Evolutionary conservation across 2,888 invertebrate species (phyloP), one percentile per base, ranked within the genome.

Genomic region (Eurois occulta): DNA sequence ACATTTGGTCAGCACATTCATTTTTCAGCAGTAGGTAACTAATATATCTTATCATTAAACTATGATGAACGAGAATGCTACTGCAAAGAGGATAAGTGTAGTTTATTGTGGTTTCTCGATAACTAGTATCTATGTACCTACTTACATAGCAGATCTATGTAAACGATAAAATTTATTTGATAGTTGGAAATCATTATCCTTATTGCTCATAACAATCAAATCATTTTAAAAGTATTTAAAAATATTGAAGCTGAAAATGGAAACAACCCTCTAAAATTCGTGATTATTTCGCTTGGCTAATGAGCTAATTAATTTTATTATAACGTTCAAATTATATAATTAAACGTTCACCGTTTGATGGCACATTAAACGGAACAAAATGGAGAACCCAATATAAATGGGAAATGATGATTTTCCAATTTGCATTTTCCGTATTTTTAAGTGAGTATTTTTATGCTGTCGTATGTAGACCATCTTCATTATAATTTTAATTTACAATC

Each of bases 371-470:
- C 38, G n/a, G 16, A 58, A 35, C n/a, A 65, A 77, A 75, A 66
- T 67, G n/a, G 62, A 64, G 21, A 55, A 66, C 18, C n/a, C 28
- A 72, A 65, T 60, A 38, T 73, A 35, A 78, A 75, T 72, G 70
- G 38, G 2, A 67, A 71, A 82, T 62, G 24, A 72, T 64, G 35
- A 70, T 41, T 77, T 38, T 35, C 28, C 13, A 81, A 73, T 81
- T 82, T 69, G 24, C 48, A 69, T 69, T 78, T 68, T 60, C 38
- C 60, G 0, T n/a, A 75, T 71, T 72, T 66, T 62, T 28, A 28
- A 11, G 24, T 10, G 24, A 28, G 16, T 16, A 7, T 7, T 28
- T 16, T 18, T 55, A 13, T 4, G n/a, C n/a, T n/a, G 11, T 5
- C 52, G 0, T 52, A 13, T 1, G 6, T 64, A 62, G 21, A 11